A percentile compares a stretch with the other conserved stretches of the same genome.
Evolutionary conservation across 1,140 invertebrate genomes (phyloP).

Genomic region (Heliothis subflexa): DNA sequence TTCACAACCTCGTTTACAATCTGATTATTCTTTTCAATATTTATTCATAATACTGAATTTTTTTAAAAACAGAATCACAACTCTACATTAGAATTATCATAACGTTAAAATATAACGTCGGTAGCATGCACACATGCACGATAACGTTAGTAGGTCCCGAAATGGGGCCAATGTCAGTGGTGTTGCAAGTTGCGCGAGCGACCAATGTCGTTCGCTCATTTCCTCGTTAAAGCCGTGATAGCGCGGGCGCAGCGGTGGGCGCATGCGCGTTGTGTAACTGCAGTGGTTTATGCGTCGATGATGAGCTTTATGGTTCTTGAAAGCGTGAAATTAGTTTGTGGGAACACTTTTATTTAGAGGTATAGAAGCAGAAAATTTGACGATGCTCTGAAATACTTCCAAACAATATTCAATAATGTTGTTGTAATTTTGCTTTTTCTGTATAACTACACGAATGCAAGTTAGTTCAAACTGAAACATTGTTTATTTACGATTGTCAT

Average conservation of each 20-base stretch:
- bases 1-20: neutral
- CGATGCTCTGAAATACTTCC: neutral
- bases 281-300: conserved; percentile 32
- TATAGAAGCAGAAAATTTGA: neutral
- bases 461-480: no score
- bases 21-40: neutral
- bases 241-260: conserved; percentile 41
- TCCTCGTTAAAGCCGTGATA: conserved; percentile 63
- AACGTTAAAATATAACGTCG: conserved; percentile 28
- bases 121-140: conserved; percentile 58
- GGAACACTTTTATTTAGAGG: neutral
- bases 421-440: no score
- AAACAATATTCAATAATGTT: no score
- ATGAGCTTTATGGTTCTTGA: neutral
- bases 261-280: conserved; percentile 59
- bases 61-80: neutral
- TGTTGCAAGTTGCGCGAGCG: conserved; percentile 76
- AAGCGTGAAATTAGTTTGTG: neutral
- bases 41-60: neutral
- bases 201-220: conserved; percentile 77
- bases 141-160: conserved; percentile 79
- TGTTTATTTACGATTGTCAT: no score
- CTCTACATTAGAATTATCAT: conserved; percentile 24
- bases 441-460: no score
- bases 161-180: conserved; percentile 81